Evolutionary conservation across 2,797 vertebrate species (phyloP).

Genomic region (Cottoperca gobio): DNA sequence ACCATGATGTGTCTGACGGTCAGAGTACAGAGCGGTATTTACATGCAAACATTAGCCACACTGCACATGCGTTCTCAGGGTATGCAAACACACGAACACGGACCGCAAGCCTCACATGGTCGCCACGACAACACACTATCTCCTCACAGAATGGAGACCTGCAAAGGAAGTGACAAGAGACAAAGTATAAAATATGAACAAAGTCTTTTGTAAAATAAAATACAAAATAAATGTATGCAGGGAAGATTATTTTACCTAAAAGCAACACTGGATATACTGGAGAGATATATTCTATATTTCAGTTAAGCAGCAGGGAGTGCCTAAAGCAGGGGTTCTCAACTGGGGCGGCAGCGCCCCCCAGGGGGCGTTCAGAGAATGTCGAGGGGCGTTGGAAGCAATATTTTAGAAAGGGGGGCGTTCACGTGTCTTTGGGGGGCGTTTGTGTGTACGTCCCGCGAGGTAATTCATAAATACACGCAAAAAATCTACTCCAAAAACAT

Average conservation of each 20-base stretch:
- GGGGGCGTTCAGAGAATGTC: too few relatives aligned
- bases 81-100: constrained; percentile 93
- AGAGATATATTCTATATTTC: neutral
- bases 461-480: too few relatives aligned
- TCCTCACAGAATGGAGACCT: constrained; percentile 97
- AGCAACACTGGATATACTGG: neutral
- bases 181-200: neutral
- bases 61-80: constrained; percentile 93
- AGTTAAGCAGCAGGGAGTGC: too few relatives aligned
- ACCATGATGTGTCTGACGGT: constrained; percentile 32
- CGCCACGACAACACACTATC: constrained; percentile 94
- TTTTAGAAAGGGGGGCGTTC: too few relatives aligned
- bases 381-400: too few relatives aligned
- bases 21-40: constrained; percentile 96
- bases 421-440: too few relatives aligned
- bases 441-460: too few relatives aligned
- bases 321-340: too few relatives aligned
- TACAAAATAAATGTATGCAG: neutral
- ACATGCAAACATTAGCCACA: constrained; percentile 99
- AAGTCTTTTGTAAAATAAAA: neutral
- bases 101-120: constrained; percentile 94
- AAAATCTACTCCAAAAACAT: too few relatives aligned
- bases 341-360: too few relatives aligned
- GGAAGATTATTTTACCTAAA: neutral
- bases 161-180: constrained; percentile 54